Evolutionary conservation across 2,888 invertebrate species (phyloP).

Genomic region (Idaea biselata): DNA sequence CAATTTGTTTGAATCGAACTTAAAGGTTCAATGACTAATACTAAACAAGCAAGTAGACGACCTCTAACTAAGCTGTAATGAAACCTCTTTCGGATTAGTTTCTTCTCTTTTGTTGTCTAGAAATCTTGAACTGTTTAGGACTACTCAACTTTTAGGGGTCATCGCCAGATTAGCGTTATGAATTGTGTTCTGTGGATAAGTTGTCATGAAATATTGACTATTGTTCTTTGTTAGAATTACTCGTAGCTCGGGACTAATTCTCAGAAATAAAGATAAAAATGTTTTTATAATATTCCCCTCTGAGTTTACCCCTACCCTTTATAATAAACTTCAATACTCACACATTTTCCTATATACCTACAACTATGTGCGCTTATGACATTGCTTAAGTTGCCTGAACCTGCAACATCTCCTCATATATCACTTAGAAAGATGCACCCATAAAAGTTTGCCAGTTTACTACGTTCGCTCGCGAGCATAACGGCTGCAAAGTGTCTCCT

Average conservation of each 20-base stretch:
- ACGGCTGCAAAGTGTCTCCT: background rate
- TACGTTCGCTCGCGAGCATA: background rate
- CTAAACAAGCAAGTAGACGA: background rate
- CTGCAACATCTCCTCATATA: background rate
- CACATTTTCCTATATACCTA: background rate
- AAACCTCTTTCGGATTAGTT: background rate
- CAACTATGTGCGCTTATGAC: background rate
- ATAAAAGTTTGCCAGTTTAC: background rate
- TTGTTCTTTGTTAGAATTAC: background rate
- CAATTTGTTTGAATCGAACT: background rate
- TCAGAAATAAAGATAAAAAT: no score
- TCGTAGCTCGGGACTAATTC: no score
- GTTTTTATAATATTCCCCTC: no score
- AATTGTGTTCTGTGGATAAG: no score
- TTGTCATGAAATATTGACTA: background rate
- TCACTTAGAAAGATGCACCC: background rate
- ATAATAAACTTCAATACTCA: background rate
- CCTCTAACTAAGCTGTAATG: background rate
- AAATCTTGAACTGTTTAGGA: background rate
- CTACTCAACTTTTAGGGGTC: background rate
- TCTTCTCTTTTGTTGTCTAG: background rate
- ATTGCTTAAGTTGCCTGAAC: background rate
- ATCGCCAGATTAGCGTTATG: background rate
- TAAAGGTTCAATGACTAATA: background rate
- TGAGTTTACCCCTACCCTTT: no score